phyloP scores from a whole-genome alignment of 2,797 vertebrate genomes.

The Parauchenoglanis ngamensis region DNA sequence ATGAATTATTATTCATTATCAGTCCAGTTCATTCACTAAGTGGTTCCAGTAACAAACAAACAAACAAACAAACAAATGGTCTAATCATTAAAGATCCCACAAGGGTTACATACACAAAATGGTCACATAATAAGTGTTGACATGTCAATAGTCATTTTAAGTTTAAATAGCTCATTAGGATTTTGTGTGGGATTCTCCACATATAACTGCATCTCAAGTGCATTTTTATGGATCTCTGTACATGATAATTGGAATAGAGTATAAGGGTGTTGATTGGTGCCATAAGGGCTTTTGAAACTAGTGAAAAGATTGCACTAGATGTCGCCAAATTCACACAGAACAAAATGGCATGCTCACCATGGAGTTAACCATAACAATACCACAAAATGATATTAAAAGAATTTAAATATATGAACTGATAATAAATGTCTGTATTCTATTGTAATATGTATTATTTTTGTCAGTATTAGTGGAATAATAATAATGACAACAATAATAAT shows the following conservation, averaged over 20 bases:
- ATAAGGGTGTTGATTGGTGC: neutral
- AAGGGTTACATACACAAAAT: neutral
- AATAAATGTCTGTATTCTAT: neutral
- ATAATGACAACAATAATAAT: too few relatives aligned
- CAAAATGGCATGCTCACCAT: neutral
- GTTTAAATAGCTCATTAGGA: neutral
- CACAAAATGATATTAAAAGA: neutral
- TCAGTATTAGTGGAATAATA: neutral
- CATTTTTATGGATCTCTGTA: neutral
- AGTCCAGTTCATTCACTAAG: neutral
- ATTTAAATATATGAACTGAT: neutral
- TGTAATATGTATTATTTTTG: neutral
- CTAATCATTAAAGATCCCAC: neutral
- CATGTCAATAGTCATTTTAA: neutral
- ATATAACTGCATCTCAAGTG: neutral
- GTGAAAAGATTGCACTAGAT: conserved; percentile 59
- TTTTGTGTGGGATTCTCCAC: neutral
- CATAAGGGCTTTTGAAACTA: conserved; percentile 39
- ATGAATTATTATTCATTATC: conserved; percentile 61
- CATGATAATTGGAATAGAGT: neutral
- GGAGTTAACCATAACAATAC: neutral
- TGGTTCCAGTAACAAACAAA: neutral
- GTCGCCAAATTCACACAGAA: conserved; percentile 60
- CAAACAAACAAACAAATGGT: neutral
- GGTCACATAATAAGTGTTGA: neutral